Percentiles rank a stretch among this genome's conserved stretches.
Conservation (phyloP, 2,797 vertebrate species). For the Anabacerthia variegaticeps region DNA sequence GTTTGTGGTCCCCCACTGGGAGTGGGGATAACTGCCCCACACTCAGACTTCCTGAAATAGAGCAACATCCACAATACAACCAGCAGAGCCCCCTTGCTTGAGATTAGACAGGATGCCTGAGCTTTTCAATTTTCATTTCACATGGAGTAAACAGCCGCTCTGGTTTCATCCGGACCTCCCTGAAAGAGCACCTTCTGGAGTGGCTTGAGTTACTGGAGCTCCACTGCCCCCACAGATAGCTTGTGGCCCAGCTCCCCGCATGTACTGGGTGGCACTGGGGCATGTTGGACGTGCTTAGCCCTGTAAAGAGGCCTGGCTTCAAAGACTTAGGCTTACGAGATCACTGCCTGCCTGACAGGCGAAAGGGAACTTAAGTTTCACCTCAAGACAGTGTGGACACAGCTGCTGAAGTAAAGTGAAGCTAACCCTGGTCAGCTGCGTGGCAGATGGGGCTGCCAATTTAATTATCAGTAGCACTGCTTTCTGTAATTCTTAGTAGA, state of each 20-base stretch:
- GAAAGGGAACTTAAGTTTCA: constrained; percentile 18
- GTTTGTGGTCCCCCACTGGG: constrained; percentile 15
- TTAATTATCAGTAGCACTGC: not conserved
- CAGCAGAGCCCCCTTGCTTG: not conserved
- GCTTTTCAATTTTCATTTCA: not conserved
- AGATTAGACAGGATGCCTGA: not conserved
- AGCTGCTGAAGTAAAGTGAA: not conserved
- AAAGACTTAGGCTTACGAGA: not conserved
- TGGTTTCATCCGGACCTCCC: constrained; percentile 6
- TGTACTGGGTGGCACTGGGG: not conserved
- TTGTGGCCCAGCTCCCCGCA: not conserved
- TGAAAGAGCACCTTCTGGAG: not conserved
- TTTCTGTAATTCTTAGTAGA: not conserved
- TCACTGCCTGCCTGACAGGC: not conserved
- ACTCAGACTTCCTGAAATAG: constrained; percentile 36
- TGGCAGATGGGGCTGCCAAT: not conserved
- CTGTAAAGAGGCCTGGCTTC: constrained; percentile 18
- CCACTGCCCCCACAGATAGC: not conserved
- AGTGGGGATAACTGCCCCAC: constrained; percentile 24
- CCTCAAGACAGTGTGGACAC: not conserved
- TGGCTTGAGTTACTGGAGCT: not conserved
- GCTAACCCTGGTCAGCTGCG: not conserved
- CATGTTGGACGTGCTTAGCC: not conserved
- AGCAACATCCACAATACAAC: not conserved
- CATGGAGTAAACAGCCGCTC: not conserved